Evolutionary conservation across 1,140 invertebrate species (phyloP).

Genomic region (Ostrea edulis): DNA sequence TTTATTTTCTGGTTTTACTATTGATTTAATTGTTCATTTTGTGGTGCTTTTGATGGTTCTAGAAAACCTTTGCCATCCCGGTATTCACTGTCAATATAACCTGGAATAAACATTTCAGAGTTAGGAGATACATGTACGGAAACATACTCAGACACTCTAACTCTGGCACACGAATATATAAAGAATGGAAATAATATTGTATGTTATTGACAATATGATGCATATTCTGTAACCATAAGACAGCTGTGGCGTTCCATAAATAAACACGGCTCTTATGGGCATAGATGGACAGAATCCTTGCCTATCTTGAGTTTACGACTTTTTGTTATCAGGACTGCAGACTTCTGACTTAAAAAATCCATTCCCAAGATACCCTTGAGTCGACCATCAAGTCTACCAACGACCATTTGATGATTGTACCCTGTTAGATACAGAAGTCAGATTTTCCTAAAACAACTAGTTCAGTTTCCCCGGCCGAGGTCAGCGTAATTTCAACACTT

Average conservation of each 20-base stretch:
- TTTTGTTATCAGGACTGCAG: constrained; percentile 16
- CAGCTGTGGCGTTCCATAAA: too few relatives aligned
- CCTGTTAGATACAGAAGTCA: background rate
- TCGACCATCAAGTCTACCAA: constrained; percentile 12
- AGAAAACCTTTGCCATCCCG: background rate
- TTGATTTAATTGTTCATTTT: constrained; percentile 31
- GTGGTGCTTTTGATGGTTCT: background rate
- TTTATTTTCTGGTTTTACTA: constrained; percentile 8
- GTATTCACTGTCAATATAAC: constrained; percentile 32
- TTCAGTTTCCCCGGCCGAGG: background rate
- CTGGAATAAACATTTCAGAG: background rate
- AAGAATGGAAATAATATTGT: too few relatives aligned
- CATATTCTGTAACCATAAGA: too few relatives aligned
- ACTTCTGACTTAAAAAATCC: constrained; percentile 22
- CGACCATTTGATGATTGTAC: background rate
- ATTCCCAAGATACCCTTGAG: constrained; percentile 22
- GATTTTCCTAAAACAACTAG: background rate
- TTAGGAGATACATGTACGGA: constrained; percentile 7
- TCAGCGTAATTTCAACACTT: too few relatives aligned
- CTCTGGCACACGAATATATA: too few relatives aligned
- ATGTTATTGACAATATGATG: too few relatives aligned
- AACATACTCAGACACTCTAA: constrained; percentile 7
- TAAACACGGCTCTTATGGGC: too few relatives aligned
- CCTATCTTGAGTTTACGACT: constrained; percentile 20
- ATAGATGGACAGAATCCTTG: constrained; percentile 5